Percentiles rank a stretch among this genome's conserved stretches.
These are phyloP conservation scores for Beroe forskalii DNA, from an alignment of 37 sponge, comb jelly and placozoan genomes.

Conservation along the genomic window DNA sequence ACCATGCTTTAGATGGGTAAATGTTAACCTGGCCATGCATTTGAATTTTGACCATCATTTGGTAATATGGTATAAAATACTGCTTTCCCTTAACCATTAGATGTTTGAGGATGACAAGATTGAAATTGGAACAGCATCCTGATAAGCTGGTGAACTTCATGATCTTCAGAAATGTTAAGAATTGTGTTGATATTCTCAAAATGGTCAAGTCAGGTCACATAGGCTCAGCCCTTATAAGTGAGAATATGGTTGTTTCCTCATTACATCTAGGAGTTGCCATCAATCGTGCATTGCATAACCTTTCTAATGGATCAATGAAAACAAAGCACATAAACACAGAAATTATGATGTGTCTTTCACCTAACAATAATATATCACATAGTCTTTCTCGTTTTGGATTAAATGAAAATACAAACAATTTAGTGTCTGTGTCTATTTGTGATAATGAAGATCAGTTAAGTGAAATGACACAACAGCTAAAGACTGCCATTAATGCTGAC, in stretches of 20 bases:
- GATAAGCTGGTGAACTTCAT: constrained; percentile 7
- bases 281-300: not conserved
- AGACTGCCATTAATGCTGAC: not conserved
- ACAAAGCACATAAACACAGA: constrained; percentile 14
- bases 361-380: constrained; percentile 12
- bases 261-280: constrained; percentile 33
- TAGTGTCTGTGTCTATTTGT: not conserved
- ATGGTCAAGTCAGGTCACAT: constrained; percentile 7
- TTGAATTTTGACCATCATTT: no score
- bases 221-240: not conserved
- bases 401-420: not conserved
- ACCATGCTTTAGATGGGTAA: not conserved
- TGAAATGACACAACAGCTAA: not conserved
- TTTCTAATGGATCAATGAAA: not conserved
- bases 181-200: not conserved
- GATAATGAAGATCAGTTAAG: not conserved
- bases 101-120: not conserved
- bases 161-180: constrained; percentile 28
- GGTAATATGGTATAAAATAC: no score
- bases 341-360: constrained; percentile 4
- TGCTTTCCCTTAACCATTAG: not conserved
- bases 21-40: no score
- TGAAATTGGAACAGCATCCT: constrained; percentile 27
- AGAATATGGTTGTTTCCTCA: constrained; percentile 12
- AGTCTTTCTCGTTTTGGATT: constrained; percentile 28